A percentile compares a stretch with the other conserved stretches of the same genome.
These are phyloP conservation scores for Drosophila cracens DNA, from an alignment of 2,888 invertebrate genomes.

Conservation along the genomic window DNA sequence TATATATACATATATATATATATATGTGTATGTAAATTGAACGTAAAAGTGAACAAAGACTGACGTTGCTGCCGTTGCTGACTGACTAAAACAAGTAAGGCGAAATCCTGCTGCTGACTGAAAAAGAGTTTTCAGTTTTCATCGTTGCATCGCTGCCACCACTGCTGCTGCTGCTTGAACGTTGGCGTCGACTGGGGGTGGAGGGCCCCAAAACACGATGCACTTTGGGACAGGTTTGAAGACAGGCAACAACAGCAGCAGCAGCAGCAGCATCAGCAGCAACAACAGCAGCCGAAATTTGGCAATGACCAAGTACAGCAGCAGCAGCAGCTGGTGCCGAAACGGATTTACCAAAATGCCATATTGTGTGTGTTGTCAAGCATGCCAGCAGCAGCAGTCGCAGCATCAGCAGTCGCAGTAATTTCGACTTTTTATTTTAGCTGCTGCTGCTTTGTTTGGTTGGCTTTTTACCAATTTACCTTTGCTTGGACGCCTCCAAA, in stretches of 20 bases:
- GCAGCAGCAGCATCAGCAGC: constrained; percentile 19
- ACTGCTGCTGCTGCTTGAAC: constrained; percentile 10
- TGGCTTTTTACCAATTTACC: constrained; percentile 59
- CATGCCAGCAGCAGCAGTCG: constrained; percentile 32
- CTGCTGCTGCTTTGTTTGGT: constrained; percentile 23
- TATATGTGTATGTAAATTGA: constrained; percentile 68
- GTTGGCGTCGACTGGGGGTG: constrained; percentile 55
- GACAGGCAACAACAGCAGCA: constrained; percentile 34
- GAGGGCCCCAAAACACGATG: constrained; percentile 74
- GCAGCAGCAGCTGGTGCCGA: constrained; percentile 54
- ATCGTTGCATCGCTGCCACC: constrained; percentile 35
- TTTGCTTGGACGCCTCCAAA: constrained; percentile 46
- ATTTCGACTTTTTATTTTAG: constrained; percentile 15
- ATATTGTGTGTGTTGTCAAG: constrained; percentile 68
- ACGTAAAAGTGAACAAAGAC: constrained; percentile 74
- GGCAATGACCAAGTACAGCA: constrained; percentile 77
- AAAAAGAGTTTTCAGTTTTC: constrained; percentile 66
- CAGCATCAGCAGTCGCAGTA: constrained; percentile 6
- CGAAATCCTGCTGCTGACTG: constrained; percentile 72
- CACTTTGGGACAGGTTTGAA: constrained; percentile 78
- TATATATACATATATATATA: constrained; percentile 46
- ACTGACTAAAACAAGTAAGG: constrained; percentile 71
- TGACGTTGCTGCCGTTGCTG: constrained; percentile 45
- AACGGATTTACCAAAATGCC: constrained; percentile 64
- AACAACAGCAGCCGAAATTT: constrained; percentile 57